A percentile compares a stretch with the other conserved stretches of the same genome.
Conservation (phyloP, 2,888 invertebrate species). For the Piscicola geometra region DNA sequence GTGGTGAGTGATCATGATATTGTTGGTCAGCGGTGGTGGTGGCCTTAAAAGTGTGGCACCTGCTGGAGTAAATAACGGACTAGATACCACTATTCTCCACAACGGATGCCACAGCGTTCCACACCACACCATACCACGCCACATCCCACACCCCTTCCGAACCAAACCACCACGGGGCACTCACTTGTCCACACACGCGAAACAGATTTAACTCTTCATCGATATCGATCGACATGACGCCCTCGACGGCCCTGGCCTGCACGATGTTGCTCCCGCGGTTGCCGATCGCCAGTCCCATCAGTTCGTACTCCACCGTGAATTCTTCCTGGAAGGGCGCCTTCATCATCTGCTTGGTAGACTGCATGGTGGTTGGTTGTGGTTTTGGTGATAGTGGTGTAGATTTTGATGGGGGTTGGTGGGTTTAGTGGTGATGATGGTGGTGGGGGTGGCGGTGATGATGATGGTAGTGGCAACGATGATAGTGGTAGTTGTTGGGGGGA, state of each 20-base stretch:
- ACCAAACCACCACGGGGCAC: constrained; percentile 38
- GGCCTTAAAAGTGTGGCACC: no score
- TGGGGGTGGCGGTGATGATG: background rate
- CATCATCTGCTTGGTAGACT: constrained; percentile 66
- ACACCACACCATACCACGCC: no score
- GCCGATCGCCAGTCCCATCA: constrained; percentile 98
- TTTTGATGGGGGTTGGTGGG: no score
- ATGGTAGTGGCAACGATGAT: no score
- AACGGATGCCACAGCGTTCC: background rate
- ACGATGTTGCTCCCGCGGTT: constrained; percentile 94
- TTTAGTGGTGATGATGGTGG: constrained; percentile 3
- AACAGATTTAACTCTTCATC: constrained; percentile 89
- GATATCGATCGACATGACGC: constrained; percentile 72
- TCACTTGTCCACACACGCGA: constrained; percentile 86
- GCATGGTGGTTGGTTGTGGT: background rate
- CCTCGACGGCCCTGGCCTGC: constrained; percentile 84
- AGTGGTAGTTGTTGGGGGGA: no score
- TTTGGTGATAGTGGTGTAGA: no score
- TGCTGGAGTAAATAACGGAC: background rate
- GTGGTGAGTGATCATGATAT: no score
- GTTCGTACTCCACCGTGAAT: constrained; percentile 87
- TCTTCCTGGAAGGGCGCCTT: constrained; percentile 66
- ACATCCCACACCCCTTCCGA: background rate
- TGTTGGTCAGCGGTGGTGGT: no score
- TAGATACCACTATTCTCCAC: background rate